These are phyloP conservation scores for Microdon myrmicae DNA, from an alignment of 2,888 invertebrate species.

Conservation along the genomic window DNA sequence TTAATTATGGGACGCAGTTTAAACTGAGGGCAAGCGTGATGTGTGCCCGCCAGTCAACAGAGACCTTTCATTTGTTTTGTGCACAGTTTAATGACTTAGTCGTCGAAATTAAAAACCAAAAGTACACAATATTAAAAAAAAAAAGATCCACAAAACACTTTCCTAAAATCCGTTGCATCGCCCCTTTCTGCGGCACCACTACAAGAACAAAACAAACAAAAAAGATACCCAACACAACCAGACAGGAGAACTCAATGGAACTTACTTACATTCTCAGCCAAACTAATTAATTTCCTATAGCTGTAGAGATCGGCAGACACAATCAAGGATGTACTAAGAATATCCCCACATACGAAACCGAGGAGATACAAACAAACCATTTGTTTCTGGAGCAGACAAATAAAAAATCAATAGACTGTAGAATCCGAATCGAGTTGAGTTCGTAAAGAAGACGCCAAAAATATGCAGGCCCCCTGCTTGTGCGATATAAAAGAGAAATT, in stretches of 20 bases:
- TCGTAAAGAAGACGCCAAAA: not conserved
- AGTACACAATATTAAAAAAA: no score
- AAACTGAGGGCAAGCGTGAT: no score
- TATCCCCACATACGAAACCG: no score
- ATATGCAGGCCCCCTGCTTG: not conserved
- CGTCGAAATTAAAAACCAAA: conserved; percentile 6
- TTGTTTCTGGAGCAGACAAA: conserved; percentile 16
- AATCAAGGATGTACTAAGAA: no score
- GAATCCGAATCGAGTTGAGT: no score
- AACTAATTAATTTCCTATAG: not conserved
- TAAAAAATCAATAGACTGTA: conserved; percentile 9
- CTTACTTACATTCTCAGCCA: no score
- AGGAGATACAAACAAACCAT: conserved; percentile 31
- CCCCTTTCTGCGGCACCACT: not conserved
- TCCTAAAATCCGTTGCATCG: conserved; percentile 9
- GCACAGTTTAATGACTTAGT: conserved; percentile 34
- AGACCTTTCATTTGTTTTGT: conserved; percentile 39
- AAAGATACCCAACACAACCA: not conserved
- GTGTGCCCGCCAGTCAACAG: no score
- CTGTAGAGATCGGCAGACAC: no score
- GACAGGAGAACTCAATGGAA: no score
- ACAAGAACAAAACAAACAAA: not conserved
- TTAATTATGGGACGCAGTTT: conserved; percentile 22
- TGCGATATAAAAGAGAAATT: conserved; percentile 1
- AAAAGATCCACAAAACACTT: conserved; percentile 14